These are phyloP conservation scores for Xiphorhynchus elegans DNA, from an alignment of 2,113 vertebrate genomes.

Conservation along the genomic window DNA sequence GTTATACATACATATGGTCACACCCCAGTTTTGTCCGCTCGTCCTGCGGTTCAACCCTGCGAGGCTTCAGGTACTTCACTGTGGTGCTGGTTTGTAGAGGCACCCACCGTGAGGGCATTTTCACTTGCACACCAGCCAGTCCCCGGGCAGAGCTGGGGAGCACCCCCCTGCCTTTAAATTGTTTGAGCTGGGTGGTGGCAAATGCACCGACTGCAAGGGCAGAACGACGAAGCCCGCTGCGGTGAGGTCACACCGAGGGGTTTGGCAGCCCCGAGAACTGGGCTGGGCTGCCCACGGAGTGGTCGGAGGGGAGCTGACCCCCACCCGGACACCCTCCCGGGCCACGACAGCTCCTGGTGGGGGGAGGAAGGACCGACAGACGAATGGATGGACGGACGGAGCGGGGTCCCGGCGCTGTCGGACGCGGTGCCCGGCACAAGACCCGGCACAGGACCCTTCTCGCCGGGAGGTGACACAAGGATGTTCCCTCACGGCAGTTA, in stretches of 20 bases:
- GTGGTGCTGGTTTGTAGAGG: fast-evolving
- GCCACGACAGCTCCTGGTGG: not conserved
- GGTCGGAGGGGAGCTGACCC: not conserved
- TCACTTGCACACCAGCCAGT: fast-evolving
- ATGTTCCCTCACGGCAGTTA: conserved; percentile 32
- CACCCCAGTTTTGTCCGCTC: fast-evolving
- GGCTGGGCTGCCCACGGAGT: not conserved
- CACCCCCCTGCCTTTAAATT: fast-evolving
- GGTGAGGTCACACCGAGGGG: fast-evolving
- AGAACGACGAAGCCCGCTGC: not conserved
- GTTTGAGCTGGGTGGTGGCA: fast-evolving
- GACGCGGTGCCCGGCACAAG: not conserved
- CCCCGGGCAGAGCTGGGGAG: fast-evolving
- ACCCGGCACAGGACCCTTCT: not conserved
- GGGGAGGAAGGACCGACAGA: too few relatives aligned
- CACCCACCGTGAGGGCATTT: fast-evolving
- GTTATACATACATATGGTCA: fast-evolving
- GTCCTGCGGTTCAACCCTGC: fast-evolving
- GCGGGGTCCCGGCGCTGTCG: not conserved
- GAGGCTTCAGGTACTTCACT: not conserved
- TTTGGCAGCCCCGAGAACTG: fast-evolving
- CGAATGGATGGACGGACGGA: not conserved
- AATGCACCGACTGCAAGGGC: not conserved
- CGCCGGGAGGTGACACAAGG: not conserved
- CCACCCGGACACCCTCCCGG: not conserved